Conservation (phyloP, 2,113 vertebrate species). For the Psittacula cyanocephala region DNA sequence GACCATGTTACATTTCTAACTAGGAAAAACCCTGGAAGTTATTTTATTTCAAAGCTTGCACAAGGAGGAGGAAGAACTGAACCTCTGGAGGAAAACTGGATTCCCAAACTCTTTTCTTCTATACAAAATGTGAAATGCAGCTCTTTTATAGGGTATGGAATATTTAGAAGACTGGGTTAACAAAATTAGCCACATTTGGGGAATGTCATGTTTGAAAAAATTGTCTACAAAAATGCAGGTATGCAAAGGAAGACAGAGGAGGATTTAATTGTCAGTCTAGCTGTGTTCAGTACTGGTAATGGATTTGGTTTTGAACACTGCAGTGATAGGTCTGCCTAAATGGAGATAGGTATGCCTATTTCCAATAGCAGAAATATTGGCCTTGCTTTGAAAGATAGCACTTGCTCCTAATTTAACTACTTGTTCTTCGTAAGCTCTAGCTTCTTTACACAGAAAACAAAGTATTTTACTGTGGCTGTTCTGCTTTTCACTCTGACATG, state of each 20-base stretch:
- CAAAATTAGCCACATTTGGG: not conserved
- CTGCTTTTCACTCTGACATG: not conserved
- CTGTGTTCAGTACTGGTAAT: rapidly evolving
- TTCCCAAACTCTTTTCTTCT: not conserved
- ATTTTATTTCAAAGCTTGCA: not conserved
- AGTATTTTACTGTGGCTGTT: not conserved
- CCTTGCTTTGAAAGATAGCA: not conserved
- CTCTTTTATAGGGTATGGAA: not conserved
- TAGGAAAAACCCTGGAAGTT: not conserved
- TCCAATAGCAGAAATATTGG: not conserved
- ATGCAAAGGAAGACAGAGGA: not conserved
- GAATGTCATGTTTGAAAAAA: not conserved
- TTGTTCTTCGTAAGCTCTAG: not conserved
- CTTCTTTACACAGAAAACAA: not conserved
- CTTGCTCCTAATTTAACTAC: not conserved
- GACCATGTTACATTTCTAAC: not conserved
- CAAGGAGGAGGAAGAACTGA: not conserved
- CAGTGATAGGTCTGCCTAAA: not conserved
- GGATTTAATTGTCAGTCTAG: not conserved
- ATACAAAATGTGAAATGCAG: not conserved
- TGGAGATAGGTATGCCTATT: not conserved
- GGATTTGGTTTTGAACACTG: not conserved
- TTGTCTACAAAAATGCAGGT: not conserved
- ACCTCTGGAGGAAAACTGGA: not conserved
- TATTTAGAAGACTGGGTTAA: not conserved